Evolutionary conservation across 2,888 invertebrate species (phyloP).

Genomic region (Phytoseiulus persimilis): DNA sequence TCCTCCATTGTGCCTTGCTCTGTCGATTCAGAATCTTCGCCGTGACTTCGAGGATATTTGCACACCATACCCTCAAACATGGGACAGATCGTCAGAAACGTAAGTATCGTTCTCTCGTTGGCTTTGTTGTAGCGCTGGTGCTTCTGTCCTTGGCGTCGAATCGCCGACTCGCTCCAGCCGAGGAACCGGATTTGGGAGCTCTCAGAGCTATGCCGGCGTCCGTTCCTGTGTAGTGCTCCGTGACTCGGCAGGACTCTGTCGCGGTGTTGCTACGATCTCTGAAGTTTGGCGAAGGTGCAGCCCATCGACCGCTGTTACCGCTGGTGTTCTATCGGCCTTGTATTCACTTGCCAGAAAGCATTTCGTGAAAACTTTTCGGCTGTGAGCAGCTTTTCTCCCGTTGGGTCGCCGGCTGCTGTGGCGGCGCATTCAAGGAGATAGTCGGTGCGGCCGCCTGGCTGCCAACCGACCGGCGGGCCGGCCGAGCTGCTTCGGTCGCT

Average conservation of each 20-base stretch:
- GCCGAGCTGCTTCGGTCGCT: background rate
- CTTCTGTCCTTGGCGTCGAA: background rate
- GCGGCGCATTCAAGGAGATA: background rate
- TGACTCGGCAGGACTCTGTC: background rate
- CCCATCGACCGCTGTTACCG: background rate
- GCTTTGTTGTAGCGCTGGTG: background rate
- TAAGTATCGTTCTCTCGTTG: background rate
- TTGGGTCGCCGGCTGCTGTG: background rate
- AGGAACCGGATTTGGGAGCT: background rate
- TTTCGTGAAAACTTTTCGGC: background rate
- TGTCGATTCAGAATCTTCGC: background rate
- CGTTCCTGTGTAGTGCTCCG: background rate
- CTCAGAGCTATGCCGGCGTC: background rate
- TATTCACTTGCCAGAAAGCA: background rate
- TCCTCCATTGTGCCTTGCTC: background rate
- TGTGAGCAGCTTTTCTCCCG: background rate
- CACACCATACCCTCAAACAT: conserved; percentile 35
- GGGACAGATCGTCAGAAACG: conserved; percentile 38
- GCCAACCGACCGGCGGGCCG: conserved; percentile 15
- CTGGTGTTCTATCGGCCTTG: background rate
- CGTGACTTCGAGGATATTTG: conserved; percentile 7
- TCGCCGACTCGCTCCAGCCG: background rate
- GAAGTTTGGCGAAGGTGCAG: background rate
- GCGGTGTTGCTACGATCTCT: background rate
- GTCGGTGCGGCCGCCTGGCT: background rate